Evolutionary conservation across 2,797 vertebrate species (phyloP).

Genomic region (Phataginus tetradactyla): DNA sequence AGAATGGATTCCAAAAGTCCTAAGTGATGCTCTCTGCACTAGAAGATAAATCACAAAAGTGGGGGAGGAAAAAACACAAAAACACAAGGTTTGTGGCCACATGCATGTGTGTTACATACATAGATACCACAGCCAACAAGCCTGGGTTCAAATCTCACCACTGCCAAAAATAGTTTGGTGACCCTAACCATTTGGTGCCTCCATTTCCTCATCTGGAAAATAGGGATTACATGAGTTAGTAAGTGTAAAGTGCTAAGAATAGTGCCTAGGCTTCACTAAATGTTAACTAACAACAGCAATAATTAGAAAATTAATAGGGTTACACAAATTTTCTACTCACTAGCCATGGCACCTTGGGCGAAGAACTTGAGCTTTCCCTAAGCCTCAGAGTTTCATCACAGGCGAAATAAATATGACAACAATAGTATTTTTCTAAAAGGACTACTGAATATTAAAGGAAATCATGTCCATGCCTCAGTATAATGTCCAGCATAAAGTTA

Average conservation of each 20-base stretch:
- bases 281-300: background rate
- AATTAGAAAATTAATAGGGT: background rate
- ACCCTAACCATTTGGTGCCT: background rate
- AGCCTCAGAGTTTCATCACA: background rate
- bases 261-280: background rate
- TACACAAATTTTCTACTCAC: background rate
- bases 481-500: background rate
- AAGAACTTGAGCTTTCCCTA: background rate
- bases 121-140: background rate
- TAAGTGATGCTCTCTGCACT: background rate
- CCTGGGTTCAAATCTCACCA: background rate
- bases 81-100: background rate
- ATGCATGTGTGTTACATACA: fast-evolving
- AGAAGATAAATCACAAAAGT: background rate
- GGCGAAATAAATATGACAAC: background rate
- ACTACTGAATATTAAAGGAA: background rate
- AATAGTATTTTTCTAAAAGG: background rate
- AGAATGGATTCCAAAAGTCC: background rate
- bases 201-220: background rate
- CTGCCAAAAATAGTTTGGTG: background rate
- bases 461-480: background rate
- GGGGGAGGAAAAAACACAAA: background rate
- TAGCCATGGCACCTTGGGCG: background rate
- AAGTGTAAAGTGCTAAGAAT: background rate
- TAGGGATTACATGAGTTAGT: background rate